A percentile compares a stretch with the other conserved stretches of the same genome.
Conservation (phyloP, 1,140 invertebrate genomes). For the Drosophila azteca region DNA sequence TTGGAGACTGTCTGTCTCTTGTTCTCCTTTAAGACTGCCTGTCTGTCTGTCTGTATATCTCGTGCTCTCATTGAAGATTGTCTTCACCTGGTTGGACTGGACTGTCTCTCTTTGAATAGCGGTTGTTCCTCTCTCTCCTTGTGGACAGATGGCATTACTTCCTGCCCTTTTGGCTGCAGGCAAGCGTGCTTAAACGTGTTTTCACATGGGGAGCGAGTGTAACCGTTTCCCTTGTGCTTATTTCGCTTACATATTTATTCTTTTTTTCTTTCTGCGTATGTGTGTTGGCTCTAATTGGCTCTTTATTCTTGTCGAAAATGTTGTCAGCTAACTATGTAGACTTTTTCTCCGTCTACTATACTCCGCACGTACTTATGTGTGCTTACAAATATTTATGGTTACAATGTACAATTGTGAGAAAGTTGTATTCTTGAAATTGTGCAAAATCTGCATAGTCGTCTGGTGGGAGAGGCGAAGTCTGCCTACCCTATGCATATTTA, state of each 20-base stretch:
- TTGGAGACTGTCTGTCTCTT: too few species aligned
- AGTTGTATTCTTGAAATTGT: slow-evolving; percentile 39
- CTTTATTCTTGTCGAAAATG: slow-evolving; percentile 41
- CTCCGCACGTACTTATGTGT: not conserved
- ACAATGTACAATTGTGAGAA: slow-evolving; percentile 57
- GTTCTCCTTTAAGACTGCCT: too few species aligned
- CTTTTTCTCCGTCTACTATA: slow-evolving; percentile 14
- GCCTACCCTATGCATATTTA: slow-evolving; percentile 26
- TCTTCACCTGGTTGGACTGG: too few species aligned
- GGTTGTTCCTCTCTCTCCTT: slow-evolving; percentile 36
- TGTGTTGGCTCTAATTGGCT: slow-evolving; percentile 29
- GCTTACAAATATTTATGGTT: slow-evolving; percentile 6
- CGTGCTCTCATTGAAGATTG: not conserved
- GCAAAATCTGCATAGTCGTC: slow-evolving; percentile 20
- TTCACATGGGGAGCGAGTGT: slow-evolving; percentile 20
- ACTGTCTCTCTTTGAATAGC: not conserved
- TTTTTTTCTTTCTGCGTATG: not conserved
- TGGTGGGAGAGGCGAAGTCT: not conserved
- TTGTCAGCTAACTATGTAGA: slow-evolving; percentile 22
- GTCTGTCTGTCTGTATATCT: too few species aligned
- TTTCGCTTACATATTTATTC: slow-evolving; percentile 1
- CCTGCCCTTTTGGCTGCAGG: slow-evolving; percentile 42
- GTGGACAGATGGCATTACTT: slow-evolving; percentile 33
- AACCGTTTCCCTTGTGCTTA: slow-evolving; percentile 2
- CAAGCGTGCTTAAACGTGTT: slow-evolving; percentile 35